Evolutionary conservation across 2,113 vertebrate species (phyloP).

Genomic region (Etia nguti): DNA sequence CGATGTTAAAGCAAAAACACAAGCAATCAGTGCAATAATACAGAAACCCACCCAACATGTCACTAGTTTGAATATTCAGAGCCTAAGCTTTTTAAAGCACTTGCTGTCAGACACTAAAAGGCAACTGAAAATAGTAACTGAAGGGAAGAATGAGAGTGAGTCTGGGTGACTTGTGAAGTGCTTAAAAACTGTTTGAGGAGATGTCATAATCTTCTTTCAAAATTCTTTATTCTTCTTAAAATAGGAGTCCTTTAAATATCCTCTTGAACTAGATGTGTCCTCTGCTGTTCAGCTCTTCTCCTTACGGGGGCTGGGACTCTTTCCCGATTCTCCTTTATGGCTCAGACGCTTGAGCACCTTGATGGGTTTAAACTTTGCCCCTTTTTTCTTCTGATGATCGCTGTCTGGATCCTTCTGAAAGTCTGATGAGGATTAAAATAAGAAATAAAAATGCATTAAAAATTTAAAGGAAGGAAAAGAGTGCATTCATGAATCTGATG

Average conservation of each 20-base stretch:
- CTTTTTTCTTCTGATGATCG: constrained; percentile 83
- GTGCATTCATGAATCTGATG: not conserved
- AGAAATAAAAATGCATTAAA: not conserved
- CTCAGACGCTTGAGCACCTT: constrained; percentile 90
- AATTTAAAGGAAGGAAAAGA: not conserved
- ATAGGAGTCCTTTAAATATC: not conserved
- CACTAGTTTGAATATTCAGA: not conserved
- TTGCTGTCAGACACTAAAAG: constrained; percentile 4
- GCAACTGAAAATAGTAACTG: constrained; percentile 13
- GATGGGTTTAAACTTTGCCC: constrained; percentile 89
- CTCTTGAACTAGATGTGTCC: not conserved
- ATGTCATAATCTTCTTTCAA: not conserved
- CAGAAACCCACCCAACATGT: not conserved
- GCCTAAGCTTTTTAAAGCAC: constrained; percentile 21
- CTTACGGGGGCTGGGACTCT: constrained; percentile 78
- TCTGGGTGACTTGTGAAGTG: not conserved
- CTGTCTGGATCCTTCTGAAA: constrained; percentile 84
- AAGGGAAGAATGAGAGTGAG: not conserved
- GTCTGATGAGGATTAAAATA: constrained; percentile 66
- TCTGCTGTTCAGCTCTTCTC: constrained; percentile 77
- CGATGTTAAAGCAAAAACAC: not conserved
- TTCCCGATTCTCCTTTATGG: constrained; percentile 78
- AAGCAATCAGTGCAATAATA: not conserved
- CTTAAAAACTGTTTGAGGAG: not conserved
- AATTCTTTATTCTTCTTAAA: not conserved